Base-by-base conservation (phyloP, 2,113 vertebrate genomes). In the Protobothrops mucrosquamatus region DNA sequence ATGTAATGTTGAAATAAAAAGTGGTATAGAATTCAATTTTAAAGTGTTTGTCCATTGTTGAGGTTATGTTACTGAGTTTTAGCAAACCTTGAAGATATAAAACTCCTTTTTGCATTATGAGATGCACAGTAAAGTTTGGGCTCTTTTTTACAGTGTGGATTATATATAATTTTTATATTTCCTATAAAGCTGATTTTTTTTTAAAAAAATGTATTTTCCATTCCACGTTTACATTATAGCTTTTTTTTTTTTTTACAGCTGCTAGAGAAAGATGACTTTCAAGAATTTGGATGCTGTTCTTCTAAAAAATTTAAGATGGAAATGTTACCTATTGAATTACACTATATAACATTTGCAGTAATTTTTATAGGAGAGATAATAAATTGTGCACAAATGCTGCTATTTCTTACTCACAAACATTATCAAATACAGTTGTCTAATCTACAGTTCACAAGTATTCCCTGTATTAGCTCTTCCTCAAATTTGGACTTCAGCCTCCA, bases 341-440 rank as follows among this genome's bases (percentile, higher is more conserved):
- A 56, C 39, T 87, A 48, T 29, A 24, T 43, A 74, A 56, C 20
- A 23, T 55, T 86, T 89, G 61, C 57, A 85, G 55, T 26, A 2
- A 56, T 92, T 94, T 94, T 92, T 57, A 87, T 92, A 92, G 55
- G 74, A 87, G 39, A 56, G 39, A 69, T 92, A 92, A 92, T 91
- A 39, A 94, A 87, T 56, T 74, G 51, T 48, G 64, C 12, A 22
- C 59, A n/a, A 55, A 26, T 51, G 34, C 74, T 46, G 34, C 29
- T 54, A 43, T 92, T 94, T 94, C 85, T 57, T 39, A 55, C 69
- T 86, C 86, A 51, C 26, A 64, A 64, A 87, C 29, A 54, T 86
- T 89, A 89, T 51, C 39, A 55, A 56, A 87, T 12, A 39, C n/a
- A 39, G 69, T 81, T 81, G n/a, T 81, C 69, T 39, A 39, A 39